Conservation (phyloP, 1,140 invertebrate genomes). For the Watersipora subatra region DNA sequence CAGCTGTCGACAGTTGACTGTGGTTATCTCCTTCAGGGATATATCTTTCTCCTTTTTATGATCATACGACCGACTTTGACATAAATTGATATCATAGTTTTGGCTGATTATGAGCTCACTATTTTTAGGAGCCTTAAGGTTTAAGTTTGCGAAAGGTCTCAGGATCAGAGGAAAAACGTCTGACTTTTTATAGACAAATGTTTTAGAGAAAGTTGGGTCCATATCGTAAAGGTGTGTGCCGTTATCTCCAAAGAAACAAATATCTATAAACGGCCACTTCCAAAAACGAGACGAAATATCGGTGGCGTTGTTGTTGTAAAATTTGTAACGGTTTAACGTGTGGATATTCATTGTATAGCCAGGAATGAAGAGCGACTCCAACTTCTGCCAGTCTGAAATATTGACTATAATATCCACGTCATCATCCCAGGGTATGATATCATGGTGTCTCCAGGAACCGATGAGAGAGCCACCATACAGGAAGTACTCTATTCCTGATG, state of each 20-base stretch:
- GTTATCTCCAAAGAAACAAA: slow-evolving; percentile 16
- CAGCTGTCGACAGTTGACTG: neutral
- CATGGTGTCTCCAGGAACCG: slow-evolving; percentile 19
- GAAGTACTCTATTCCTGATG: slow-evolving; percentile 11
- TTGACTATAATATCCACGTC: slow-evolving; percentile 16
- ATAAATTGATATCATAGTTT: neutral
- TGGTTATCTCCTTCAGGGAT: neutral
- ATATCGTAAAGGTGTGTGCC: slow-evolving; percentile 8
- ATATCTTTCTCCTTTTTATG: neutral
- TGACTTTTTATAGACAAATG: neutral
- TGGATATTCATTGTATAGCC: neutral
- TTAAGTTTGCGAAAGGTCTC: neutral
- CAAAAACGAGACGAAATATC: neutral
- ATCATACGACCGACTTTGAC: neutral
- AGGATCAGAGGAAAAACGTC: neutral
- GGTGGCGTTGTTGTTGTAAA: neutral
- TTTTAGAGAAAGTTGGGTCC: neutral
- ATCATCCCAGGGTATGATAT: slow-evolving; percentile 20
- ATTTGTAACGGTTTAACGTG: neutral
- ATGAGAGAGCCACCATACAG: slow-evolving; percentile 15
- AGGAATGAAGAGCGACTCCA: neutral
- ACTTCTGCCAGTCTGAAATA: neutral
- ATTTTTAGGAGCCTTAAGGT: neutral
- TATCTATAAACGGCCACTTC: slow-evolving; percentile 16
- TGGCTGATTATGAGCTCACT: neutral